phyloP scores from a whole-genome alignment of 2,888 invertebrate species.

The Trissoscelio sp. region DNA sequence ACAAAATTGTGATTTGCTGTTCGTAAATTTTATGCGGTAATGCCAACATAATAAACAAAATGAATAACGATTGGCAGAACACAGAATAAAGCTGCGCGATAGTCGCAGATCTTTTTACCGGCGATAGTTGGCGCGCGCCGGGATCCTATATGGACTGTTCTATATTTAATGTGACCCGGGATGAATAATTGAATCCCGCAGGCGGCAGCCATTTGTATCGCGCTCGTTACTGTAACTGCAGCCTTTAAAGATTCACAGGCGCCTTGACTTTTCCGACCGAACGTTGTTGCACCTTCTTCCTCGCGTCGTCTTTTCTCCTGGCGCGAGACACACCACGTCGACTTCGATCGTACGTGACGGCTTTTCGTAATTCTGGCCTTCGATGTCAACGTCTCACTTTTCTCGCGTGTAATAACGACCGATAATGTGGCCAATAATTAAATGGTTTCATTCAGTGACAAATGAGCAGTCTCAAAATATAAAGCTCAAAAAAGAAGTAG shows the following conservation, averaged over 20 bases:
- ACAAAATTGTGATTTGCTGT: too few species aligned
- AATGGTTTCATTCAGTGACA: too few species aligned
- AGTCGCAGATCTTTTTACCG: not conserved
- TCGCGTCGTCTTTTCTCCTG: slow-evolving; percentile 47
- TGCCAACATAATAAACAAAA: too few species aligned
- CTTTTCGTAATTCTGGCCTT: slow-evolving; percentile 38
- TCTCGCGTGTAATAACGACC: not conserved
- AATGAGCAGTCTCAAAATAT: too few species aligned
- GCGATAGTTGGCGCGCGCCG: not conserved
- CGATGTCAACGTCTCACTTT: slow-evolving; percentile 3
- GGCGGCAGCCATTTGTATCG: slow-evolving; percentile 81
- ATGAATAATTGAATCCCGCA: slow-evolving; percentile 79
- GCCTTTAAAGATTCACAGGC: slow-evolving; percentile 77
- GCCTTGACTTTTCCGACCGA: slow-evolving; percentile 66
- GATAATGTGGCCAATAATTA: not conserved
- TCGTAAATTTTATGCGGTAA: too few species aligned
- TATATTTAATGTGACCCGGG: slow-evolving; percentile 80
- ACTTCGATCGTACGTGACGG: slow-evolving; percentile 54
- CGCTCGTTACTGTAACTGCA: slow-evolving; percentile 71
- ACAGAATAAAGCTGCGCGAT: not conserved
- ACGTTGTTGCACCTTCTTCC: slow-evolving; percentile 53
- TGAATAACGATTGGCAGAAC: too few species aligned
- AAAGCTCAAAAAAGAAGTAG: too few species aligned
- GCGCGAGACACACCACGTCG: slow-evolving; percentile 32
- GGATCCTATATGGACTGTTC: not conserved